These are phyloP conservation scores for Drosophila atripex DNA, from an alignment of 2,888 invertebrate genomes.

Conservation along the genomic window DNA sequence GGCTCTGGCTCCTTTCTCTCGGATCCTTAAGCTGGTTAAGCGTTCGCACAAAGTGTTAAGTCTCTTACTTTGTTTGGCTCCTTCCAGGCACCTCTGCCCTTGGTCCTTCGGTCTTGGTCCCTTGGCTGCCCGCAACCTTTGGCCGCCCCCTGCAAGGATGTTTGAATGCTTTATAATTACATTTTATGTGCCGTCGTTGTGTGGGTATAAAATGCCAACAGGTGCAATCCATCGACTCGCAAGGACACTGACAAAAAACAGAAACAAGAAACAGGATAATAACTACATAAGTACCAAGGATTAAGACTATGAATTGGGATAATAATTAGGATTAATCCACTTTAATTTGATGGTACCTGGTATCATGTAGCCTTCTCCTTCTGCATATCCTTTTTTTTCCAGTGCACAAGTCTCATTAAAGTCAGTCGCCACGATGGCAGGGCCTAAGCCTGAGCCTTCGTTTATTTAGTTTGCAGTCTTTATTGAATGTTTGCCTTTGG, in stretches of 20 bases:
- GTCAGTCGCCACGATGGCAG: background rate
- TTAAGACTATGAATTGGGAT: background rate
- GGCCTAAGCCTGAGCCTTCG: slow-evolving; percentile 7
- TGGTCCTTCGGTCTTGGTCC: background rate
- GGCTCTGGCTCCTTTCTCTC: slow-evolving; percentile 7
- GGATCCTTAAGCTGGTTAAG: slow-evolving; percentile 70
- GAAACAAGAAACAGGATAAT: background rate
- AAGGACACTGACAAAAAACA: slow-evolving; percentile 1
- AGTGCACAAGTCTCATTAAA: slow-evolving; percentile 14
- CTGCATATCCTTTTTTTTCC: background rate
- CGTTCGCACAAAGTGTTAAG: slow-evolving; percentile 74
- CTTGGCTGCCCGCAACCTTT: background rate
- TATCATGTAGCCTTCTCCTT: background rate
- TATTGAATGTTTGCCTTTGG: slow-evolving; percentile 64
- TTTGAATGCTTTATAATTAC: slow-evolving; percentile 76
- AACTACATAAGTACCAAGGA: background rate
- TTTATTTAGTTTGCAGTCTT: slow-evolving; percentile 64
- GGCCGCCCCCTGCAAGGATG: slow-evolving; percentile 29
- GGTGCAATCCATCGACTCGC: slow-evolving; percentile 52
- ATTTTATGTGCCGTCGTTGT: slow-evolving; percentile 60
- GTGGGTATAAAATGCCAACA: slow-evolving; percentile 52
- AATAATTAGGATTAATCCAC: background rate
- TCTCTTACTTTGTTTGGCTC: slow-evolving; percentile 46
- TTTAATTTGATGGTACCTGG: background rate
- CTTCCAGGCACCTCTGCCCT: background rate